These are phyloP conservation scores for Hanleya hanleyi DNA, from an alignment of 2,888 invertebrate genomes.

Conservation along the genomic window DNA sequence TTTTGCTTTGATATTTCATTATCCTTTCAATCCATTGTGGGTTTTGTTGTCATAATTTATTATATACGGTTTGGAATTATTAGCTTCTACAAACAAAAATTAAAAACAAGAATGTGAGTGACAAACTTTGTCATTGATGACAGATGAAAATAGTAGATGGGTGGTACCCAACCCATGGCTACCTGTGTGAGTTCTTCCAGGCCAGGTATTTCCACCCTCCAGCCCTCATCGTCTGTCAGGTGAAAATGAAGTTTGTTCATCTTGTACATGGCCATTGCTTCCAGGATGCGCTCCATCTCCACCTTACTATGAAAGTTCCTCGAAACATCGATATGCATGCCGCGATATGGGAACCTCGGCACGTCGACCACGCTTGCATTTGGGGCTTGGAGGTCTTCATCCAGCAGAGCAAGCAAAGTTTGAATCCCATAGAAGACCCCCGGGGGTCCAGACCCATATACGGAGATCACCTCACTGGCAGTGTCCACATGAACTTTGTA, in stretches of 20 bases:
- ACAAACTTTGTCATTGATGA: too few species aligned
- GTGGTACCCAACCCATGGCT: too few species aligned
- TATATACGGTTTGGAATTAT: too few species aligned
- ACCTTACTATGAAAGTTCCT: slow-evolving; percentile 63
- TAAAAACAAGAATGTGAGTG: too few species aligned
- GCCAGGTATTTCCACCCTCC: slow-evolving; percentile 69
- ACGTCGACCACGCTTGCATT: slow-evolving; percentile 47
- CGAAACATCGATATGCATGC: slow-evolving; percentile 64
- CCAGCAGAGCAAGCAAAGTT: slow-evolving; percentile 46
- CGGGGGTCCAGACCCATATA: neutral
- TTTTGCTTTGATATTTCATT: too few species aligned
- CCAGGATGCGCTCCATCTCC: slow-evolving; percentile 53
- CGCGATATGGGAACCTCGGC: slow-evolving; percentile 64
- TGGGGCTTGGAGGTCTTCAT: slow-evolving; percentile 37
- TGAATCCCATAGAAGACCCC: slow-evolving; percentile 63
- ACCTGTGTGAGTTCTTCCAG: slow-evolving; percentile 68
- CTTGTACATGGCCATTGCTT: slow-evolving; percentile 69
- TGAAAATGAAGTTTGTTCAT: slow-evolving; percentile 70
- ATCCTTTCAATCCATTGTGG: too few species aligned
- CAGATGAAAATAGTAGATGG: too few species aligned
- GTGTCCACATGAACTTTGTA: neutral
- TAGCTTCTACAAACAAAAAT: too few species aligned
- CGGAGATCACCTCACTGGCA: neutral
- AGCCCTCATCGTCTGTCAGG: slow-evolving; percentile 70
- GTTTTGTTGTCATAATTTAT: too few species aligned